Base-by-base conservation (phyloP, 2,797 vertebrate genomes). In the Sebastes iracundus region DNA sequence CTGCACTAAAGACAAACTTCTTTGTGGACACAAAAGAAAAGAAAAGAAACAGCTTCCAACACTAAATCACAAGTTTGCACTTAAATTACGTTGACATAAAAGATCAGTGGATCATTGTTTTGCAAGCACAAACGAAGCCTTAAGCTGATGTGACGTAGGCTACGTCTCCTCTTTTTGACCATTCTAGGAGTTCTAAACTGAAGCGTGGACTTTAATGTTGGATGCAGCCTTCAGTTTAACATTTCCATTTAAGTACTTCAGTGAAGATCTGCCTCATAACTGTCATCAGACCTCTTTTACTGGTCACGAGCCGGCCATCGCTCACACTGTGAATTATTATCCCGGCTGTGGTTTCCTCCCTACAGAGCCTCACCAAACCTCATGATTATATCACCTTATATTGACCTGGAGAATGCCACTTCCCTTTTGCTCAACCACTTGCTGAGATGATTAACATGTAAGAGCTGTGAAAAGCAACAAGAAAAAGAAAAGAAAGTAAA, bases 151-250 rank as follows among this genome's bases (percentile, higher is more conserved):
- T 61, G 58, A 72, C 13, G 59, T 14, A 28, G 16, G 60, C 25
- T 1, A 4, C 5, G 1, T 28, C 3, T 6, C 25, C 3, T 30
- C 1, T 33, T 52, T 9, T 23, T 14, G 13, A 10, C 1, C 10
- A 6, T 53, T n/a, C 25, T 72, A 12, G 5, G 11, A 72, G 33
- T 27, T 32, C 38, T 61, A 8, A 6, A 49, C 18, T 46, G 25
- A 7, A 55, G 11, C 16, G 14, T 14, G 6, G 5, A 22, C 12
- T 65, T 42, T 16, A 56, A 65, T 38, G 49, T 20, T 13, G 49
- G n/a, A 32, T 3, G 5, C 71, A 49, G 28, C 30, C 9, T 56
- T 38, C 22, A 38, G 23, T 75, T 30, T 42, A 11, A 38, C 61
- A 65, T 18, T 56, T 38, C 32, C 61, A 63, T 55, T 33, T 53